Evolutionary conservation across 2,888 invertebrate species (phyloP), one percentile per base, ranked within the genome.

Genomic region (Drosophila hamatofila): DNA sequence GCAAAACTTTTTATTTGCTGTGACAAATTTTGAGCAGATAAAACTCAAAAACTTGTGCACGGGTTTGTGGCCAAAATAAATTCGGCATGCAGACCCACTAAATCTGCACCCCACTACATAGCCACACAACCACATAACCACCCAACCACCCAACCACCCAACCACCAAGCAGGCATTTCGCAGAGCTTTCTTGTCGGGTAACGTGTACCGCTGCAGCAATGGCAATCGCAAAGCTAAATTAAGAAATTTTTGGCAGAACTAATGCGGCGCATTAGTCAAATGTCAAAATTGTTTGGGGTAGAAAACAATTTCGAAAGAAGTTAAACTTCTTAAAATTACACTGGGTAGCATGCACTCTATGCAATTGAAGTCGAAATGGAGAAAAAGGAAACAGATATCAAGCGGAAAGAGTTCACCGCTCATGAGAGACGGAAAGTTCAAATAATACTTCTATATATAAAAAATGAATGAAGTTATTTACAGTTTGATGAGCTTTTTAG

Each of bases 11-110:
- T 81, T 86, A 86, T 83, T 83, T 86, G 83, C 83, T 86, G 86
- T 88, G 88, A 86, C 86, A 86, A 86, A 86, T 86, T 86, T 85
- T 83, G 70, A 73, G 75, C 78, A 80, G 88, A 86, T 88, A 88
- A 86, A 83, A 75, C 85, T 78, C 61, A 63, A 72, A 78, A 88
- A 83, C 80, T 88, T 88, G 61, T 59, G 74, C 75, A 42, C 49
- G 66, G 69, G 71, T 54, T 77, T 86, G 67, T 72, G 81, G 74
- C 67, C 67, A 78, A 80, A 72, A 80, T 75, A 80, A 84, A 82
- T 75, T 84, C 64, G 49, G 63, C 69, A 80, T 74, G 72, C 80
- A 72, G 71, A 69, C 42, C 58, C 27, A 68, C 42, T 33, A 30
- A 8, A n/a, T 21, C 42, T 21, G 21, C 41, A 33, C 30, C 16